These are phyloP conservation scores for Philereme transversata DNA, from an alignment of 2,888 invertebrate genomes.

Conservation along the genomic window DNA sequence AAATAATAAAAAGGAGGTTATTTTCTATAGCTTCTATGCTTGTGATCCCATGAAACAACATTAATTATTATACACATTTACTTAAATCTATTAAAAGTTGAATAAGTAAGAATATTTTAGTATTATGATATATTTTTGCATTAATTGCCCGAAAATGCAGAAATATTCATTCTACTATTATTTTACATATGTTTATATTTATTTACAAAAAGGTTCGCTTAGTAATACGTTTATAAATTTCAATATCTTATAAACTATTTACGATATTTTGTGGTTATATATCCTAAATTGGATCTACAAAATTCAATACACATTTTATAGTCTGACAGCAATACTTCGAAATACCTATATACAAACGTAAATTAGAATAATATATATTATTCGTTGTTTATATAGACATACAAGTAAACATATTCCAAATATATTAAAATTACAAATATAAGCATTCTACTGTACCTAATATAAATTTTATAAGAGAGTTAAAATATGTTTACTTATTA, in stretches of 20 bases:
- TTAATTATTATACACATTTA: slow-evolving; percentile 30
- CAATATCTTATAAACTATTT: slow-evolving; percentile 19
- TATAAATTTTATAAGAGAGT: too few species aligned
- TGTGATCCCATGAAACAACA: slow-evolving; percentile 49
- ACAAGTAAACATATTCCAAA: too few species aligned
- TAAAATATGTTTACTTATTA: too few species aligned
- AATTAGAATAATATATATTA: slow-evolving; percentile 1
- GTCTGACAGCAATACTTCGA: slow-evolving; percentile 53
- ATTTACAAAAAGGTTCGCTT: slow-evolving; percentile 53
- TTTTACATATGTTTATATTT: slow-evolving; percentile 18
- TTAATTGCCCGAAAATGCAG: slow-evolving; percentile 78
- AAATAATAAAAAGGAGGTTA: not conserved
- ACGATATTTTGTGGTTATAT: slow-evolving; percentile 1
- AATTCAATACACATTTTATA: slow-evolving; percentile 43
- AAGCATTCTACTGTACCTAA: too few species aligned
- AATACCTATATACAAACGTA: slow-evolving; percentile 15
- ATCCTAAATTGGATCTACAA: slow-evolving; percentile 5
- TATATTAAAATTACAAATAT: too few species aligned
- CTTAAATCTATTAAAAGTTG: slow-evolving; percentile 10
- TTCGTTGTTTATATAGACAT: slow-evolving; percentile 8
- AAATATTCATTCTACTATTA: slow-evolving; percentile 50
- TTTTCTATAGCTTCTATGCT: slow-evolving; percentile 33
- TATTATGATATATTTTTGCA: slow-evolving; percentile 57
- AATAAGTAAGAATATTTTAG: not conserved
- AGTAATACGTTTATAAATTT: slow-evolving; percentile 33